A percentile compares a stretch with the other conserved stretches of the same genome.
phyloP scores from a whole-genome alignment of 2,113 vertebrate genomes.

The Podocnemis expansa region DNA sequence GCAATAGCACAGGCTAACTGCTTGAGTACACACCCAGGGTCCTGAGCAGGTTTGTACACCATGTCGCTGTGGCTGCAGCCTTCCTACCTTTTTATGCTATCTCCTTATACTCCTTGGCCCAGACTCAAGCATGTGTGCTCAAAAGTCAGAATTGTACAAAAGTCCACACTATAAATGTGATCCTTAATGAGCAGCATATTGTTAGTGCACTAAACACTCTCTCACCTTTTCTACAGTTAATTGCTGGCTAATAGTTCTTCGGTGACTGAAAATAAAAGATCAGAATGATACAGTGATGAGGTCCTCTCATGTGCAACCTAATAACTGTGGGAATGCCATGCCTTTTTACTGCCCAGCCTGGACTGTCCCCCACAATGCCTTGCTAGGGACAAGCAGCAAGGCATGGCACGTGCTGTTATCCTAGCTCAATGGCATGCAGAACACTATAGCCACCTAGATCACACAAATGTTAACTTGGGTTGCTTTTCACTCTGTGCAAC shows the following conservation, averaged over 20 bases:
- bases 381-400: no score
- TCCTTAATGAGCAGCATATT: rapidly evolving
- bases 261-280: background rate
- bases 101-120: background rate
- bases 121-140: background rate
- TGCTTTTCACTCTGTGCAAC: no score
- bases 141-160: background rate
- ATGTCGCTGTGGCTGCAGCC: background rate
- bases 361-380: no score
- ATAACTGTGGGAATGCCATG: no score
- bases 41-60: background rate
- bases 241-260: background rate
- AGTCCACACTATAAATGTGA: background rate
- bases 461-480: no score
- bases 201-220: background rate
- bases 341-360: no score
- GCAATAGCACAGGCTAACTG: background rate
- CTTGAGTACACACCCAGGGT: background rate
- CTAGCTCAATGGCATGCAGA: no score
- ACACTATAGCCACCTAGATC: no score
- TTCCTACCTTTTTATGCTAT: background rate
- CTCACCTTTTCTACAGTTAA: background rate
- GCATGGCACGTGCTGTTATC: no score
- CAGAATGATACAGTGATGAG: background rate
- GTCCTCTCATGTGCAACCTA: no score